A percentile compares a stretch with the other conserved stretches of the same genome.
Evolutionary conservation across 2,797 vertebrate genomes (phyloP).

Genomic region (Peromyscus attwateri): DNA sequence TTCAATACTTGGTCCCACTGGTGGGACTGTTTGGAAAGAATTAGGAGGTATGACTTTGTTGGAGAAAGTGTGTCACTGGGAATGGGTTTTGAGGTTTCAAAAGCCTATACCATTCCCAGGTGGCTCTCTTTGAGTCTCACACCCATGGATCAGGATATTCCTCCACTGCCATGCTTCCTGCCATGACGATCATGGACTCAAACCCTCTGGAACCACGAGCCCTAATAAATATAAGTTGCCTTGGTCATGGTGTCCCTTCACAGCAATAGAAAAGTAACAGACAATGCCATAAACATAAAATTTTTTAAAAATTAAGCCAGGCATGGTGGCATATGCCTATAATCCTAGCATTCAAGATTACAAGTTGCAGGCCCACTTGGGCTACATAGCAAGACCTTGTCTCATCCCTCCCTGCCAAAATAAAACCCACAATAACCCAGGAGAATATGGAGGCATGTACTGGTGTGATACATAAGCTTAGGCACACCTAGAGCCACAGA

Average conservation of each 20-base stretch:
- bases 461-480: neutral
- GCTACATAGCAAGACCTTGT: neutral
- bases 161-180: neutral
- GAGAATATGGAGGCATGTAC: neutral
- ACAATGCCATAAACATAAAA: neutral
- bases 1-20: neutral
- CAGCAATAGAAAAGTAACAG: neutral
- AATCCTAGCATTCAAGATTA: neutral
- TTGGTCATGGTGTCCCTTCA: neutral
- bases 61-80: neutral
- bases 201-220: neutral
- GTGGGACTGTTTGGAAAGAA: neutral
- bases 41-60: neutral
- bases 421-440: neutral
- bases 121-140: neutral
- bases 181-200: neutral
- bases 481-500: neutral
- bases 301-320: neutral
- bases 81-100: neutral
- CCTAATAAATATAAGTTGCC: neutral
- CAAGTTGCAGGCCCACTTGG: neutral
- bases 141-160: neutral
- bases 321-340: neutral
- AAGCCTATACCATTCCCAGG: neutral
- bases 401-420: neutral